Conservation (phyloP, 2,888 invertebrate species). For the Perdita meconis region DNA sequence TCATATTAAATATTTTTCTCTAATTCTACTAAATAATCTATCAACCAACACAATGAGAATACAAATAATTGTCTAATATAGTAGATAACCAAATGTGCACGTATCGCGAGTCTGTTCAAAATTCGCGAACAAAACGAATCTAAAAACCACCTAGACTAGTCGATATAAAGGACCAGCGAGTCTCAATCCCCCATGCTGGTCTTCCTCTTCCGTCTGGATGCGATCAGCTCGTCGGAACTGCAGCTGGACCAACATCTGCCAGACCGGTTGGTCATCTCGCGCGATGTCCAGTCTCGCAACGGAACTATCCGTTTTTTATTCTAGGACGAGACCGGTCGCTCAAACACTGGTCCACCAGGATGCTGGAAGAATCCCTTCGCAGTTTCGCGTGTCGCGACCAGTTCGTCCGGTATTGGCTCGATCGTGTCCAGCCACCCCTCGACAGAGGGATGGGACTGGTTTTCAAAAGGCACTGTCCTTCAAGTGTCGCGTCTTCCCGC, state of each 20-base stretch:
- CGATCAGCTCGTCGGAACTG: slow-evolving; percentile 52
- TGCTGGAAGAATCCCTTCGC: slow-evolving; percentile 73
- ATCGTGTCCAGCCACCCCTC: slow-evolving; percentile 60
- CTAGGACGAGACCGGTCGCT: slow-evolving; percentile 73
- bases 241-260: slow-evolving; percentile 84
- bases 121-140: background rate
- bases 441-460: slow-evolving; percentile 76
- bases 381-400: slow-evolving; percentile 69
- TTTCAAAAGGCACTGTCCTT: slow-evolving; percentile 60
- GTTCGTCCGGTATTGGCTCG: slow-evolving; percentile 71
- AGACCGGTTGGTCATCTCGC: slow-evolving; percentile 81
- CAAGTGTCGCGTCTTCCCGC: slow-evolving; percentile 40
- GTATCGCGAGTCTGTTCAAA: background rate
- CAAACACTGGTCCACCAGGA: slow-evolving; percentile 81
- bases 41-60: too few species aligned
- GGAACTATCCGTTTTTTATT: slow-evolving; percentile 46
- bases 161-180: background rate
- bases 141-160: slow-evolving; percentile 28
- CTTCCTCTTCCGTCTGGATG: slow-evolving; percentile 39
- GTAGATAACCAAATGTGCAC: background rate
- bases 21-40: too few species aligned
- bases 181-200: slow-evolving; percentile 27
- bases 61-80: background rate
- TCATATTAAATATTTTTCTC: too few species aligned
- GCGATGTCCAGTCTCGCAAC: slow-evolving; percentile 75